Conservation (phyloP, 1,140 invertebrate genomes). For the Uloborus diversus region DNA sequence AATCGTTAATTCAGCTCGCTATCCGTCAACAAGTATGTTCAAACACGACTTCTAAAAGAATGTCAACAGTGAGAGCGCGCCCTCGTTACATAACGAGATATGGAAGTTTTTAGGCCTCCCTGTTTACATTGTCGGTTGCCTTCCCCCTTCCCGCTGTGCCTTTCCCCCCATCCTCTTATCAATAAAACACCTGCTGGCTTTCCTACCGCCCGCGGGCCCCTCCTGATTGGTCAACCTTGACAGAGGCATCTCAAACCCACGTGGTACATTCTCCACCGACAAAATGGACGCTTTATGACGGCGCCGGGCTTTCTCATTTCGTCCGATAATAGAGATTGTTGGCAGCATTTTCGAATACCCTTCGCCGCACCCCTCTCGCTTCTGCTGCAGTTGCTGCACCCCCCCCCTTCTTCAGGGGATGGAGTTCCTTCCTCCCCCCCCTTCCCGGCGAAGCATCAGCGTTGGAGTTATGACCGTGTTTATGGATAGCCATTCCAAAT, state of each 20-base stretch:
- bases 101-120: constrained; percentile 54
- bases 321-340: constrained; percentile 53
- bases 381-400: too few species aligned
- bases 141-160: neutral
- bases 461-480: constrained; percentile 37
- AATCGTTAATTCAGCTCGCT: constrained; percentile 45
- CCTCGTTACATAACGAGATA: constrained; percentile 53
- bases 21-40: constrained; percentile 53
- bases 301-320: constrained; percentile 52
- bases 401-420: neutral
- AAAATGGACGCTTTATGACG: constrained; percentile 52
- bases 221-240: constrained; percentile 45
- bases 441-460: neutral
- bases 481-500: constrained; percentile 45
- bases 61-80: constrained; percentile 39
- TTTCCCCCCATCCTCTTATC: constrained; percentile 18
- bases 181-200: constrained; percentile 53
- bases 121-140: constrained; percentile 53
- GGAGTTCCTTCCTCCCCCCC: neutral
- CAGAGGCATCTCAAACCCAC: constrained; percentile 35
- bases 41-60: constrained; percentile 51
- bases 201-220: constrained; percentile 25
- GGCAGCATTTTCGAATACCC: constrained; percentile 44
- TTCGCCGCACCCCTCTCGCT: neutral
- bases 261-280: constrained; percentile 18